phyloP scores from a whole-genome alignment of 2,113 vertebrate species.

The Jaculus jaculus region DNA sequence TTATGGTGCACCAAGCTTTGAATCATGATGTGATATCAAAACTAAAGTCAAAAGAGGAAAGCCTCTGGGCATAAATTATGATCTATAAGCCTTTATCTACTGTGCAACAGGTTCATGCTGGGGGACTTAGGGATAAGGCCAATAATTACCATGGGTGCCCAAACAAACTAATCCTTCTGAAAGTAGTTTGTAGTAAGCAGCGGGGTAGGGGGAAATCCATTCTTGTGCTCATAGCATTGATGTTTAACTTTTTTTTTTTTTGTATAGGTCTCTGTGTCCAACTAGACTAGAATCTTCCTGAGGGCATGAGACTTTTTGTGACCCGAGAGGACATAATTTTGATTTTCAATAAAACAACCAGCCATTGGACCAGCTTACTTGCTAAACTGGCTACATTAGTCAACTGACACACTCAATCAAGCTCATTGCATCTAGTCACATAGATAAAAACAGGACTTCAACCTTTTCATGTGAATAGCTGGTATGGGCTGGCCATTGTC shows the following conservation, averaged over 20 bases:
- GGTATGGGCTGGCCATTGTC: neutral
- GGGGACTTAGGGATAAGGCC: conserved; percentile 70
- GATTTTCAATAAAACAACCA: neutral
- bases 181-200: conserved; percentile 8
- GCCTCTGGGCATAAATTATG: conserved; percentile 94
- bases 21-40: conserved; percentile 98
- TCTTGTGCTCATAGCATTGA: neutral
- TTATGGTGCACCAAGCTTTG: conserved; percentile 94
- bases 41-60: conserved; percentile 89
- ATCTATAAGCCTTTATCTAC: conserved; percentile 70
- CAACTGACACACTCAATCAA: neutral
- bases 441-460: neutral
- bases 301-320: neutral
- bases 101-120: conserved; percentile 79
- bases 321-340: neutral
- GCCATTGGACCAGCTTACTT: neutral
- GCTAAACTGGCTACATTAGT: neutral
- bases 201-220: neutral
- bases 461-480: neutral
- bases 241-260: conserved; percentile 27
- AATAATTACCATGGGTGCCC: conserved; percentile 69
- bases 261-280: neutral
- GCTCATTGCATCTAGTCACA: conserved; percentile 9
- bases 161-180: conserved; percentile 64
- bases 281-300: conserved; percentile 10